These are phyloP conservation scores for Pipa parva DNA, from an alignment of 2,113 vertebrate species.

Conservation along the genomic window DNA sequence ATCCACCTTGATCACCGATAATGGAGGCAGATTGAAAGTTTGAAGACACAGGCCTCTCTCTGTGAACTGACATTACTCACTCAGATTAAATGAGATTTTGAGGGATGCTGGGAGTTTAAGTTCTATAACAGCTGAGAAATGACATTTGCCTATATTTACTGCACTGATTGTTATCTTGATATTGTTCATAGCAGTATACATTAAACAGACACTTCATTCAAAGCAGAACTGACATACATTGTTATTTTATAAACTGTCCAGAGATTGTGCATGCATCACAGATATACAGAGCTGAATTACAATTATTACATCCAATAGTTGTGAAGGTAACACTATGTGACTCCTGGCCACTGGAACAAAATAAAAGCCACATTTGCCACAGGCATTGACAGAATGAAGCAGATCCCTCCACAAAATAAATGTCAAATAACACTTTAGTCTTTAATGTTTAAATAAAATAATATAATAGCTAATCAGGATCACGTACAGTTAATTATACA, in stretches of 20 bases:
- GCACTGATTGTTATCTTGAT: conserved; percentile 44
- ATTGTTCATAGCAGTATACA: background rate
- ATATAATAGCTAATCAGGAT: no score
- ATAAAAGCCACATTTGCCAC: no score
- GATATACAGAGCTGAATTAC: background rate
- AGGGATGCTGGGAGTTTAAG: no score
- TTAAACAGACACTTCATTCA: no score
- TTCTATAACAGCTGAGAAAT: no score
- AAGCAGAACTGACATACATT: no score
- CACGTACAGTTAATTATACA: no score
- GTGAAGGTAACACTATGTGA: background rate
- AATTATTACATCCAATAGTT: background rate
- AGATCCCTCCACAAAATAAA: no score
- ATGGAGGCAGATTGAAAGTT: conserved; percentile 72
- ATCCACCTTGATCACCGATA: conserved; percentile 70
- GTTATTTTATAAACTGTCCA: background rate
- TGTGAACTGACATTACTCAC: conserved; percentile 68
- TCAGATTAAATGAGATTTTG: conserved; percentile 68
- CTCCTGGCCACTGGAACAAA: no score
- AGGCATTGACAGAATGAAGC: no score
- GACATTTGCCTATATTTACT: conserved; percentile 58
- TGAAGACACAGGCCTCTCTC: conserved; percentile 65
- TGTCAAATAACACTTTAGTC: no score
- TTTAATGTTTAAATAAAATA: no score
- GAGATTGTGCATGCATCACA: background rate